Evolutionary conservation across 2,888 invertebrate genomes (phyloP).

Genomic region (Coleophora deauratella): DNA sequence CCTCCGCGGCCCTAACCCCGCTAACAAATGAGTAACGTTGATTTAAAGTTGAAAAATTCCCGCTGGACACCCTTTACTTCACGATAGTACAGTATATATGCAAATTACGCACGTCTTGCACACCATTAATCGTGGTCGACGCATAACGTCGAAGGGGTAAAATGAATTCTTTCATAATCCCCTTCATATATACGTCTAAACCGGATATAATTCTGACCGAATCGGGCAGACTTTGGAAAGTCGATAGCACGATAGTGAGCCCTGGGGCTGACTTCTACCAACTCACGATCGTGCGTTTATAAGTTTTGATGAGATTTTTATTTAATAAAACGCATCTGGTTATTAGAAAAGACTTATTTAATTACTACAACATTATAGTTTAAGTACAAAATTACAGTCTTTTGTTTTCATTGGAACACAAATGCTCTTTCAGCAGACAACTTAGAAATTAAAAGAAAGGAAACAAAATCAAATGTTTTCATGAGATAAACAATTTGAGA

Average conservation of each 20-base stretch:
- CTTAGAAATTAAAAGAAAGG: background rate
- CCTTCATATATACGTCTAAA: no score
- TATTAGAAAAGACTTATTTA: background rate
- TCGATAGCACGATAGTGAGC: background rate
- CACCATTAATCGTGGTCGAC: no score
- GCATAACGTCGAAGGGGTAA: no score
- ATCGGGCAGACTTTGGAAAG: background rate
- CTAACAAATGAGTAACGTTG: no score
- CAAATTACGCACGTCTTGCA: no score
- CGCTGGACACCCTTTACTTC: no score
- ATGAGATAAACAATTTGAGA: background rate
- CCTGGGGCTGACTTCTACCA: background rate
- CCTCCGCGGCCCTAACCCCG: no score
- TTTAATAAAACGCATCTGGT: background rate
- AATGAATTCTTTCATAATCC: no score
- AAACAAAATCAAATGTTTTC: background rate
- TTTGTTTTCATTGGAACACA: background rate
- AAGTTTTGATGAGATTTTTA: background rate
- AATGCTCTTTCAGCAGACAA: background rate
- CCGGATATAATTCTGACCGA: no score
- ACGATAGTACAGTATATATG: no score
- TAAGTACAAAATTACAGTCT: background rate
- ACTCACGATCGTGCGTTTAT: background rate
- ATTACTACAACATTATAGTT: background rate
- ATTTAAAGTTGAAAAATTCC: no score